Percentiles rank a stretch among this genome's conserved stretches.
Evolutionary conservation across 2,888 invertebrate species (phyloP).

Genomic region (Scaptomyza tumidula): DNA sequence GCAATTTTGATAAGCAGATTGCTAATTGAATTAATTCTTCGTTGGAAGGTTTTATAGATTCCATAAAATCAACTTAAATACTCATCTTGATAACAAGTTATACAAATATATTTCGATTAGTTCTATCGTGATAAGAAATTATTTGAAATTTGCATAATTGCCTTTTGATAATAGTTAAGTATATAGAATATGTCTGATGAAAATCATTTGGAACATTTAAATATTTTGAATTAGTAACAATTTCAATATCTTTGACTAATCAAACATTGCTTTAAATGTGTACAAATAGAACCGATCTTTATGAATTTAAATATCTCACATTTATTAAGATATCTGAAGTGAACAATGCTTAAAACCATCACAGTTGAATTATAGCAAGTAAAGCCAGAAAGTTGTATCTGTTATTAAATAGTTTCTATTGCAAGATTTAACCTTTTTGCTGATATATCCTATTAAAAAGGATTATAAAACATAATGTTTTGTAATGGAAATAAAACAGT

Average conservation of each 20-base stretch:
- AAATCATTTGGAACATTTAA: neutral
- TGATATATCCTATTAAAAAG: too few species aligned
- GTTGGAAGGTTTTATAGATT: neutral
- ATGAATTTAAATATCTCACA: neutral
- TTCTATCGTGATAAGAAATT: slow-evolving; percentile 3
- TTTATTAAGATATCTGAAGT: neutral
- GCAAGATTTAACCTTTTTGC: too few species aligned
- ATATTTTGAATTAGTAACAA: too few species aligned
- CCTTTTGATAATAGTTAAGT: neutral
- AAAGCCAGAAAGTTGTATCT: neutral
- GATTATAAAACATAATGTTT: too few species aligned
- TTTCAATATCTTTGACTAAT: neutral
- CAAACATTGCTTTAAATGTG: neutral
- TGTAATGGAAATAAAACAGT: too few species aligned
- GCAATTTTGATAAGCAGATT: neutral
- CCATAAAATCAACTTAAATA: slow-evolving; percentile 16
- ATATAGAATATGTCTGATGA: neutral
- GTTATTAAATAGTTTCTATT: too few species aligned
- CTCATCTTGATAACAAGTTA: slow-evolving; percentile 36
- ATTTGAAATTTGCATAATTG: slow-evolving; percentile 18
- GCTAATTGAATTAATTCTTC: slow-evolving; percentile 2
- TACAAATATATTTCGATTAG: neutral
- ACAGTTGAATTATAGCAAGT: neutral
- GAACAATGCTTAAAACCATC: too few species aligned
- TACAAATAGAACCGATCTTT: neutral